phyloP scores from a whole-genome alignment of 2,113 vertebrate genomes.

The Conger conger region DNA sequence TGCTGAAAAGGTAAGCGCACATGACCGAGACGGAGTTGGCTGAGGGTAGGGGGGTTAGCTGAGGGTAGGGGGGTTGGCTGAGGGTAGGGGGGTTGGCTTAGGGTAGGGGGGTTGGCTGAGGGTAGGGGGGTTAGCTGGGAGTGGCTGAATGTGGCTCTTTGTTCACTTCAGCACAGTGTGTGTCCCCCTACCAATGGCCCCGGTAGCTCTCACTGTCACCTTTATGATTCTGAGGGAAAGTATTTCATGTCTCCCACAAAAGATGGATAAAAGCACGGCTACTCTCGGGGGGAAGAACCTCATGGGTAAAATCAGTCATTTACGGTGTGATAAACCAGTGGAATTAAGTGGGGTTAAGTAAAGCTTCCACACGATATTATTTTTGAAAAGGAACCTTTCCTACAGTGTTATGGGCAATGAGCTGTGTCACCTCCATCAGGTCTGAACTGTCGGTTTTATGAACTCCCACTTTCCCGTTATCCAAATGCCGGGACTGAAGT shows the following conservation, averaged over 20 bases:
- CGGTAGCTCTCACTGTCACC: neutral
- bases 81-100: neutral
- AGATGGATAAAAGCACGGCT: neutral
- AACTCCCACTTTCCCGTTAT: neutral
- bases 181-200: neutral
- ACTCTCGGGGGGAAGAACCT: conserved; percentile 2
- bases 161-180: neutral
- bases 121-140: neutral
- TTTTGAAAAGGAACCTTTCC: neutral
- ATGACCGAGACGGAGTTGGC: no score
- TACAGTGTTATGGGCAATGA: neutral
- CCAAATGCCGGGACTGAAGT: neutral
- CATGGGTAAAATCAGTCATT: neutral
- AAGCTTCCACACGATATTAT: neutral
- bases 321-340: neutral
- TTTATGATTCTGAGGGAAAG: neutral
- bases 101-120: neutral
- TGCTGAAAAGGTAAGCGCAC: neutral
- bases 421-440: neutral
- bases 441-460: neutral
- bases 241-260: conserved; percentile 12
- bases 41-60: neutral
- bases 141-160: neutral
- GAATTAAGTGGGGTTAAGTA: neutral
- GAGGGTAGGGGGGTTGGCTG: neutral